A percentile compares a stretch with the other conserved stretches of the same genome.
phyloP scores from a whole-genome alignment of 2,113 vertebrate genomes.

The Centropristis striata region DNA sequence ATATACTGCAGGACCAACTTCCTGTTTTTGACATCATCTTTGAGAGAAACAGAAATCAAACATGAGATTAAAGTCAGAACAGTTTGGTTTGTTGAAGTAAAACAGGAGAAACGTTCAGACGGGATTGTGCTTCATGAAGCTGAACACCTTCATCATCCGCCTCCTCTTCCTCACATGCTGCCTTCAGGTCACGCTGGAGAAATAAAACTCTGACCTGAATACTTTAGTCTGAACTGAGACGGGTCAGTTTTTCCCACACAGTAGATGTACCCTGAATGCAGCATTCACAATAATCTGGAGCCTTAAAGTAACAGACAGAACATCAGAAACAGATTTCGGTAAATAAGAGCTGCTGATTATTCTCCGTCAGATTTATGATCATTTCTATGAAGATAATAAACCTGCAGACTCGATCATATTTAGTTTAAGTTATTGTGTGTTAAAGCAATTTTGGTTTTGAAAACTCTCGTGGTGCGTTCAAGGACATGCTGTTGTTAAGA shows the following conservation, averaged over 20 bases:
- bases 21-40: slow-evolving; percentile 39
- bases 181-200: neutral
- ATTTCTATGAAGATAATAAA: no score
- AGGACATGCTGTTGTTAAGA: neutral
- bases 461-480: neutral
- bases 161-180: slow-evolving; percentile 6
- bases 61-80: neutral
- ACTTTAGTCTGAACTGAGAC: no score
- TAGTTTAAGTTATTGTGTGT: no score
- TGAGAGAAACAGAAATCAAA: neutral
- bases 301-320: no score
- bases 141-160: neutral
- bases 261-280: neutral
- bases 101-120: neutral
- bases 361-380: no score
- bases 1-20: slow-evolving; percentile 25
- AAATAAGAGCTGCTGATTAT: no score
- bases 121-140: slow-evolving; percentile 30
- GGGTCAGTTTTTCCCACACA: neutral
- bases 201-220: no score
- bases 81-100: neutral
- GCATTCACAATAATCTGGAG: no score
- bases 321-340: no score
- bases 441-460: neutral
- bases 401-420: no score